Base-by-base conservation (phyloP, 2,797 vertebrate species). In the Petrocephalus sullivani region DNA sequence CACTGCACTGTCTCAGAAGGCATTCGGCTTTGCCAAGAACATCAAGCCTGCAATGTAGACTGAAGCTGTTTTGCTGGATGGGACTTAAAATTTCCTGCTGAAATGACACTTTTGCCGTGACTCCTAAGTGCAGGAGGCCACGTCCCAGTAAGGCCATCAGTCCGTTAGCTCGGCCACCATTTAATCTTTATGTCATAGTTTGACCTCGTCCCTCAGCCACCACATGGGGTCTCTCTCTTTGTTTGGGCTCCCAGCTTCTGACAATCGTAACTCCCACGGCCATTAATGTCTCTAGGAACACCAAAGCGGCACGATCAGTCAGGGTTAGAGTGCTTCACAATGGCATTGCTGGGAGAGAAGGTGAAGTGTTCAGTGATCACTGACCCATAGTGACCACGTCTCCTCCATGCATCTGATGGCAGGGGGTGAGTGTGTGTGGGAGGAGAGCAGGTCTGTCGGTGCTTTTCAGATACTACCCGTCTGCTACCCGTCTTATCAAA, bases 311-410 rank as follows among this genome's bases (percentile, higher is more conserved):
- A 56, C 14, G 54, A 82, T 87, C 87, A 86, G 82, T 88, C 10
- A 0, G 49, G 57, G 88, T 90, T 88, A 85, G 85, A 90, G 89
- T 89, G 87, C 90, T 91, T 91, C 88, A 89, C 88, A 88, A 89
- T 60, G 58, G 87, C 90, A 91, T 91, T 91, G 89, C 90, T 91
- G 88, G 88, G 87, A 90, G 89, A 89, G 90, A 91, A 92, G 91
- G 91, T 91, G 90, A 91, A 89, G 87, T 87, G 89, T 90, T 92
- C 89, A 91, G 89, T 91, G 91, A 91, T 90, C 90, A 90, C 71
- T 91, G 91, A 91, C 91, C 92, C 89, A 81, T 81, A 86, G 88
- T 37, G 33, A 84, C 88, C 87, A 82, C 64, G 61, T 33, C 86
- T 90, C 90, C 86, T 57, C 58, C 60, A 19, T 9, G 33, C 53